Percentiles rank a stretch among this genome's conserved stretches.
Conservation (phyloP, 2,797 vertebrate species). For the Lutra lutra region DNA sequence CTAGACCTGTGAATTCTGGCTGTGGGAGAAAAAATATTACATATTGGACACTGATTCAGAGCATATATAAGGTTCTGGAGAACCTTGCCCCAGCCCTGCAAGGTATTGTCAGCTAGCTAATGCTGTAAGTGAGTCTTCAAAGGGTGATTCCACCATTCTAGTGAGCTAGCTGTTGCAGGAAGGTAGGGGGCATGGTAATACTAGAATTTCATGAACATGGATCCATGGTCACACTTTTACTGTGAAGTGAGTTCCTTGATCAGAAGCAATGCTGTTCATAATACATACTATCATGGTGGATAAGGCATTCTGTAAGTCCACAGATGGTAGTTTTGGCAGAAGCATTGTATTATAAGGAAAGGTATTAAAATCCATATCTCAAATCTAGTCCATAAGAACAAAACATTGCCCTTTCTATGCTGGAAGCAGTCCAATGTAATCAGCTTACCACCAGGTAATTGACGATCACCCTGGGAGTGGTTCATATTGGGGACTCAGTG, state of each 20-base stretch:
- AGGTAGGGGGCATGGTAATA: background rate
- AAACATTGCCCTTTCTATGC: background rate
- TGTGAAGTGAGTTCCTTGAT: background rate
- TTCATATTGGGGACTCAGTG: background rate
- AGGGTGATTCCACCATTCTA: background rate
- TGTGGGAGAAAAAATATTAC: background rate
- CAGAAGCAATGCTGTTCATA: background rate
- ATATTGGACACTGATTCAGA: background rate
- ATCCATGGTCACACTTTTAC: background rate
- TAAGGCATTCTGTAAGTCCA: background rate
- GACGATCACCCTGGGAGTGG: background rate
- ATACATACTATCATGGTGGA: background rate
- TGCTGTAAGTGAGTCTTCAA: background rate
- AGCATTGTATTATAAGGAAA: background rate
- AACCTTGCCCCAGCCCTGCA: background rate
- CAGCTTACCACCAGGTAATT: background rate
- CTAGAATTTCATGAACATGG: background rate
- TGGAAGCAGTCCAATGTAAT: background rate
- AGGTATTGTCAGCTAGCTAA: background rate
- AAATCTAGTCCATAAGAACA: background rate
- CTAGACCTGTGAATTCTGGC: background rate
- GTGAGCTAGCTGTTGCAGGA: background rate
- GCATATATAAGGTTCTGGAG: background rate
- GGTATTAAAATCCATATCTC: background rate
- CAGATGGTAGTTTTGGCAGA: background rate